These are phyloP conservation scores for Galerucella calmariensis DNA, from an alignment of 2,888 invertebrate species.

Conservation along the genomic window DNA sequence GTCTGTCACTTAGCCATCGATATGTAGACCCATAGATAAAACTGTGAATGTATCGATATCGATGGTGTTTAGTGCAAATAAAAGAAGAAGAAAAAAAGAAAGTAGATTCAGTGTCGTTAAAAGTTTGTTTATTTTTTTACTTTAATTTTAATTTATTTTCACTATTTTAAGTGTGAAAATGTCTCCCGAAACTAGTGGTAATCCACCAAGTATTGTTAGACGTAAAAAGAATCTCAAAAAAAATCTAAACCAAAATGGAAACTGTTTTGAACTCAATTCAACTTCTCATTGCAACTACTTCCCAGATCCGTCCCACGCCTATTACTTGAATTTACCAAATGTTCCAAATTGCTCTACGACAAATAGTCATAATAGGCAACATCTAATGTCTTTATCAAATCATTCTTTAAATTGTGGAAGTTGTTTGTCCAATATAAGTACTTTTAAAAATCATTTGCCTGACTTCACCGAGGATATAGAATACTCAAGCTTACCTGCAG, in stretches of 20 bases:
- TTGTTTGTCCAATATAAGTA: conserved; percentile 49
- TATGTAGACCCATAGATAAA: no score
- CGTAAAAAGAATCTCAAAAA: conserved; percentile 62
- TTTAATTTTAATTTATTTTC: background rate
- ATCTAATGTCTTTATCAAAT: conserved; percentile 74
- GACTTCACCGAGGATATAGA: conserved; percentile 58
- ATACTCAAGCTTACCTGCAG: conserved; percentile 78
- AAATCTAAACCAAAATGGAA: conserved; percentile 48
- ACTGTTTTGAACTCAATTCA: conserved; percentile 51
- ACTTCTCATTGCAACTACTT: conserved; percentile 56
- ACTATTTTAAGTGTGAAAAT: conserved; percentile 42
- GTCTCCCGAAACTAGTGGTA: conserved; percentile 62
- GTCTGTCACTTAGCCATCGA: no score
- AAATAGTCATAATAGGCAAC: conserved; percentile 64
- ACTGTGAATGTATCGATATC: background rate
- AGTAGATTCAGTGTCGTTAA: background rate
- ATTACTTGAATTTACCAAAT: conserved; percentile 54
- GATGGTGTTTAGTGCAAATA: background rate
- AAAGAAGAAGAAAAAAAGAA: background rate
- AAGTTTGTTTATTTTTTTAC: conserved; percentile 11
- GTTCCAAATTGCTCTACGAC: conserved; percentile 56
- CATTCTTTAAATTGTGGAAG: conserved; percentile 69
- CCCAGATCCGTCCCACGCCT: conserved; percentile 48
- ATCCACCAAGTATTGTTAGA: conserved; percentile 61
- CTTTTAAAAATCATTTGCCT: conserved; percentile 46